Evolutionary conservation across 2,113 vertebrate species (phyloP).

Genomic region (Lampris incognitus): DNA sequence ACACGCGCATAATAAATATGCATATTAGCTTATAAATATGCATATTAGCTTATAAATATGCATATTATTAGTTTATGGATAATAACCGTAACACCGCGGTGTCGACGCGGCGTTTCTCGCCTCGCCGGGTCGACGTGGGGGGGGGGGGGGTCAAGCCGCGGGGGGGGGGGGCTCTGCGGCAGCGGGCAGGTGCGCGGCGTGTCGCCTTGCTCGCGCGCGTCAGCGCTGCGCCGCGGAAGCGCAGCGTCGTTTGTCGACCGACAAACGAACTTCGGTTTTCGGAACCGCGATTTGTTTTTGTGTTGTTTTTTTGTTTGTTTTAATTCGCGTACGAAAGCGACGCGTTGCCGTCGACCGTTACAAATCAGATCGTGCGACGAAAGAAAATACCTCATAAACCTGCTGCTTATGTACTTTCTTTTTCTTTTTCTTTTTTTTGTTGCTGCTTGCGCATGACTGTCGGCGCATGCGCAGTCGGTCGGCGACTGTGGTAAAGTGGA

Average conservation of each 20-base stretch:
- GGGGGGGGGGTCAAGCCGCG: too few relatives aligned
- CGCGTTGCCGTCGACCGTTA: not conserved
- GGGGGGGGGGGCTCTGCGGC: too few relatives aligned
- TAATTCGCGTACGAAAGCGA: too few relatives aligned
- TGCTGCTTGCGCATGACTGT: slow-evolving; percentile 34
- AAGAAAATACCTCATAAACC: not conserved
- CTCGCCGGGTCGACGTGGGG: too few relatives aligned
- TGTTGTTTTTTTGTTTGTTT: not conserved
- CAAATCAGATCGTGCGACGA: not conserved
- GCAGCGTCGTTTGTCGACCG: rapidly evolving
- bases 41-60: too few relatives aligned
- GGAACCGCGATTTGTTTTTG: not conserved
- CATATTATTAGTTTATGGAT: too few relatives aligned
- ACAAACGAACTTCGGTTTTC: not conserved
- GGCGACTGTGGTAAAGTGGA: slow-evolving; percentile 37
- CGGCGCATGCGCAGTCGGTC: slow-evolving; percentile 59
- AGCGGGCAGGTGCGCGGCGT: not conserved
- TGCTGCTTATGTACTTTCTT: too few relatives aligned
- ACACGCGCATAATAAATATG: too few relatives aligned
- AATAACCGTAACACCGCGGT: too few relatives aligned
- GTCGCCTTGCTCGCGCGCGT: slow-evolving; percentile 28
- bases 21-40: too few relatives aligned
- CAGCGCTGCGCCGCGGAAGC: slow-evolving; percentile 41
- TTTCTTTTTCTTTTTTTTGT: not conserved
- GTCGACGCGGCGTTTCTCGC: too few relatives aligned